phyloP scores from a whole-genome alignment of 2,113 vertebrate genomes.

The Pangasianodon gigas region DNA sequence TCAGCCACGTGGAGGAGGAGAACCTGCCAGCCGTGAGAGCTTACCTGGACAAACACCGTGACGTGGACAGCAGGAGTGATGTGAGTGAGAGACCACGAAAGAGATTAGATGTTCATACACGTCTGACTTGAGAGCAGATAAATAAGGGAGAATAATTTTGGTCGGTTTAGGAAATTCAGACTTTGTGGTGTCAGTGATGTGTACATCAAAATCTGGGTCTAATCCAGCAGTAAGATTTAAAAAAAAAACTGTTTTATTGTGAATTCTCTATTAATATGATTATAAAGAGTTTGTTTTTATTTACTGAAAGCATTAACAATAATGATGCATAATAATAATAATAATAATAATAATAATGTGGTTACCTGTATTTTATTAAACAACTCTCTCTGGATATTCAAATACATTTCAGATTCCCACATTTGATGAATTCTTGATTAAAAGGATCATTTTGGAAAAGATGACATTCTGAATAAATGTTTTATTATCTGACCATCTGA shows the following conservation, averaged over 20 bases:
- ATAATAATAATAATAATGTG: background rate
- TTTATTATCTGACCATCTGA: too few species aligned
- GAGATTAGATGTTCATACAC: background rate
- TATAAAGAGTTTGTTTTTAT: background rate
- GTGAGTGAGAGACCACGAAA: slow-evolving; percentile 69
- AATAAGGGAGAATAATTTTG: background rate
- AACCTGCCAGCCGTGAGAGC: slow-evolving; percentile 89
- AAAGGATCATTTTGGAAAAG: too few species aligned
- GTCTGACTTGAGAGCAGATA: background rate
- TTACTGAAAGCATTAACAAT: background rate
- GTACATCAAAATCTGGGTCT: background rate
- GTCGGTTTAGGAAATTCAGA: background rate
- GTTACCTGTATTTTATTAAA: background rate
- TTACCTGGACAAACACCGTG: slow-evolving; percentile 90
- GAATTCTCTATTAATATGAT: too few species aligned
- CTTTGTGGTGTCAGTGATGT: background rate
- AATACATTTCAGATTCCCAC: background rate
- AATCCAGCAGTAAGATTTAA: background rate
- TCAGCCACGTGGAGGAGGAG: slow-evolving; percentile 91
- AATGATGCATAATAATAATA: background rate
- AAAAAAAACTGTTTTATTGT: too few species aligned
- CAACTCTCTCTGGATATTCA: background rate
- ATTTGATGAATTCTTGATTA: too few species aligned
- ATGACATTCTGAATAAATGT: too few species aligned
- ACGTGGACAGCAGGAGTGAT: slow-evolving; percentile 95